A percentile compares a stretch with the other conserved stretches of the same genome.
phyloP scores from a whole-genome alignment of 1,140 invertebrate species.

The Cylas formicarius region DNA sequence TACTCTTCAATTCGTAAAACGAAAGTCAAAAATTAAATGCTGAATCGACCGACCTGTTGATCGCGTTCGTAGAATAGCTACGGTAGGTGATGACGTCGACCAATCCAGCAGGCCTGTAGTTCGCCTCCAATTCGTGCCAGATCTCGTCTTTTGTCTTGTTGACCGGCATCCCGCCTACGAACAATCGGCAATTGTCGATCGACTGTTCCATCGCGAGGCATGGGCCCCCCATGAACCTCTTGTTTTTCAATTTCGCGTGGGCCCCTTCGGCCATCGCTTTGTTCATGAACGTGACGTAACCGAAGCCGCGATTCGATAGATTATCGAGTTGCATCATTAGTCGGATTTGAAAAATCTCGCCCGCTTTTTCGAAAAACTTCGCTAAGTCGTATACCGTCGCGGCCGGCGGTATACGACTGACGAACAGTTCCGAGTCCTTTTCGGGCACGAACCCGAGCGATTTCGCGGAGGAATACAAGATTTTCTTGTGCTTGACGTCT shows the following conservation, averaged over 20 bases:
- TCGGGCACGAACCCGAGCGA: constrained; percentile 3
- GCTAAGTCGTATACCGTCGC: constrained; percentile 14
- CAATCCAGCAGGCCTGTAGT: constrained; percentile 48
- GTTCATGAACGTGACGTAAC: constrained; percentile 23
- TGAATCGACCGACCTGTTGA: too few relatives aligned
- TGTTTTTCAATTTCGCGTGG: background rate
- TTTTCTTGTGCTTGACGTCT: background rate
- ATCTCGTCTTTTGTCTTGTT: constrained; percentile 64
- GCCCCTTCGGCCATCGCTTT: constrained; percentile 12
- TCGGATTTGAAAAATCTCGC: constrained; percentile 15
- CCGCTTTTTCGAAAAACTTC: constrained; percentile 19
- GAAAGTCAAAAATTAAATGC: too few relatives aligned
- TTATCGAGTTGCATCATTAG: constrained; percentile 15
- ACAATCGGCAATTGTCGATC: constrained; percentile 69
- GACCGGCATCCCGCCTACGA: constrained; percentile 74
- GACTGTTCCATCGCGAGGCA: constrained; percentile 13
- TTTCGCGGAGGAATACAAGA: background rate
- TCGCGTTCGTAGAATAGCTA: constrained; percentile 2
- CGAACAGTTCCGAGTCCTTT: constrained; percentile 18
- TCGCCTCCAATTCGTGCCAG: constrained; percentile 53
- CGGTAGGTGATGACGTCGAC: constrained; percentile 72
- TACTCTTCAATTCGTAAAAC: too few relatives aligned
- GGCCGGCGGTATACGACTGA: constrained; percentile 14
- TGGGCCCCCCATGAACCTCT: constrained; percentile 1
- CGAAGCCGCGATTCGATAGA: constrained; percentile 18